A percentile compares a stretch with the other conserved stretches of the same genome.
phyloP scores from a whole-genome alignment of 2,113 vertebrate species.

The Mobula hypostoma region DNA sequence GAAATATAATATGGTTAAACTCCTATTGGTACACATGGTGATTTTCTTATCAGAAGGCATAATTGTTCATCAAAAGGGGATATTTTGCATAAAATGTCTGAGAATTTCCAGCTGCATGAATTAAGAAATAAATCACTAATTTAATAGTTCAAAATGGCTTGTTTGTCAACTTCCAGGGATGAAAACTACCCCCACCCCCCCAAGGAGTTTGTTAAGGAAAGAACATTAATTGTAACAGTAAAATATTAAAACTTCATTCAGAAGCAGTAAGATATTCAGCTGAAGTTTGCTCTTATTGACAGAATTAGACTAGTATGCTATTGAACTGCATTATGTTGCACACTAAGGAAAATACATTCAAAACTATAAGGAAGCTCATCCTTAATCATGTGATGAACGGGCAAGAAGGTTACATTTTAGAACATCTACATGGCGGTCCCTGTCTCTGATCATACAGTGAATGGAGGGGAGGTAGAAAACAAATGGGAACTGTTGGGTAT shows the following conservation, averaged over 20 bases:
- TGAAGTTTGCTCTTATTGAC: not conserved
- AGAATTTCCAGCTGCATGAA: conserved; percentile 31
- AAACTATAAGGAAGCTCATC: not conserved
- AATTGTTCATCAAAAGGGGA: conserved; percentile 66
- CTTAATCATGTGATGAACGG: too few species aligned
- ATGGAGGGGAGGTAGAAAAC: not conserved
- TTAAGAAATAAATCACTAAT: not conserved
- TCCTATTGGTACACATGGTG: conserved; percentile 54
- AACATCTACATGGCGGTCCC: not conserved
- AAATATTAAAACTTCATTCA: not conserved
- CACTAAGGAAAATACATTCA: not conserved
- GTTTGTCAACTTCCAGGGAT: not conserved
- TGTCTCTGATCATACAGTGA: not conserved
- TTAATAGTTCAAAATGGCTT: not conserved
- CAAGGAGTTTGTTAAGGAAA: not conserved
- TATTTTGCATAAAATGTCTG: conserved; percentile 57
- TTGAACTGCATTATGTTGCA: not conserved
- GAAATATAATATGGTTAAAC: conserved; percentile 67
- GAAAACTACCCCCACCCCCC: not conserved
- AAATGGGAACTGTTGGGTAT: too few species aligned
- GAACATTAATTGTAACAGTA: not conserved
- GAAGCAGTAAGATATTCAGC: not conserved
- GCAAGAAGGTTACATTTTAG: not conserved
- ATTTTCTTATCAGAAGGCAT: conserved; percentile 52
- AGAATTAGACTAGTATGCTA: not conserved